Conservation (phyloP, 2,113 vertebrate genomes). For the Oplegnathus fasciatus region DNA sequence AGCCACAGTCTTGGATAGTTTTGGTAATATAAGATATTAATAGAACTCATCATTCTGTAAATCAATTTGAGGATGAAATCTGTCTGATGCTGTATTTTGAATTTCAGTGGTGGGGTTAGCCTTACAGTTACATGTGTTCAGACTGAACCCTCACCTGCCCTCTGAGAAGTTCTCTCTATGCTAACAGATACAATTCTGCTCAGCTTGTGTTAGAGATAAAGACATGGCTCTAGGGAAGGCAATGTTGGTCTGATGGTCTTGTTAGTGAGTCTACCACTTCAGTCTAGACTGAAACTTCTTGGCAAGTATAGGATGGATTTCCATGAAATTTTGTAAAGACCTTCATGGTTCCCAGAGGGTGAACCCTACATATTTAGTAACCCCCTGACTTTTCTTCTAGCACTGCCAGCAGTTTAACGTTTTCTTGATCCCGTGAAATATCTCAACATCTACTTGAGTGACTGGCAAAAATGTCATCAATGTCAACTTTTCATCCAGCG, state of each 20-base stretch:
- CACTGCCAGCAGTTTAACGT: no score
- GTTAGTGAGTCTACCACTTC: no score
- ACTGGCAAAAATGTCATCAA: no score
- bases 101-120: not conserved
- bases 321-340: no score
- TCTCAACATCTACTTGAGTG: not conserved
- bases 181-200: not conserved
- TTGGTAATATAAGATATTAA: conserved; percentile 19
- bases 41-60: conserved; percentile 5
- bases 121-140: not conserved
- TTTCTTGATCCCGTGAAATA: not conserved
- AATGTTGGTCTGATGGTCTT: no score
- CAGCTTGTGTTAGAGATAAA: no score
- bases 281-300: no score
- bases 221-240: no score
- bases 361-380: no score
- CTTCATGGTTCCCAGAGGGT: no score
- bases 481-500: not conserved
- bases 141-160: not conserved
- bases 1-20: not conserved
- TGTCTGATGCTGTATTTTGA: conserved; percentile 10
- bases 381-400: no score
- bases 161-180: not conserved
- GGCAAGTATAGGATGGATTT: no score
- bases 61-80: not conserved